phyloP scores from a whole-genome alignment of 2,113 vertebrate species.

The Xenopus laevis region DNA sequence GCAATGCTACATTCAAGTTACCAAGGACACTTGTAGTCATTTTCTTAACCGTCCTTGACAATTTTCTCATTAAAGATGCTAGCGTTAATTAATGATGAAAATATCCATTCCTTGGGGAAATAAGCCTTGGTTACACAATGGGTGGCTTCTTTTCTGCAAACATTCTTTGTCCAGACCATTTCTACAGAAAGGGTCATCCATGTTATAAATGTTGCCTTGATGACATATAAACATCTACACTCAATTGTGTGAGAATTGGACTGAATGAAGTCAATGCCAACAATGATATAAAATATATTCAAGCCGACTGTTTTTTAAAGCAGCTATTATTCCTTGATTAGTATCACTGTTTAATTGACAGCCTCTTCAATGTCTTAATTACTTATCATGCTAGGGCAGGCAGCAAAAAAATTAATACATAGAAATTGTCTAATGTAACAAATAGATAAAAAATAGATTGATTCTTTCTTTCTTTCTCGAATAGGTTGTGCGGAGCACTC shows the following conservation, averaged over 20 bases:
- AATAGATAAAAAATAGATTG: neutral
- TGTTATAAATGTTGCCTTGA: constrained; percentile 63
- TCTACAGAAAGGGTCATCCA: constrained; percentile 58
- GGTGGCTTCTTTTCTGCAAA: constrained; percentile 52
- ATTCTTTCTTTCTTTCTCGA: no score
- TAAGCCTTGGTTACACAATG: constrained; percentile 64
- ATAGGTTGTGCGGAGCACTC: no score
- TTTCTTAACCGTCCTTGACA: constrained; percentile 73
- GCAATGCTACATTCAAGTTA: constrained; percentile 64
- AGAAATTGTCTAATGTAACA: constrained; percentile 69
- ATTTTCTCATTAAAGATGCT: constrained; percentile 70
- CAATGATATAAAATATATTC: constrained; percentile 66
- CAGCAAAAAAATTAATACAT: constrained; percentile 62
- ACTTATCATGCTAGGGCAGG: constrained; percentile 62
- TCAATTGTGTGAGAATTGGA: constrained; percentile 70
- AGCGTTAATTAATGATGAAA: constrained; percentile 69
- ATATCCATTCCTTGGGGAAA: constrained; percentile 59
- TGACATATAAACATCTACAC: constrained; percentile 68
- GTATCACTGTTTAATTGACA: constrained; percentile 81
- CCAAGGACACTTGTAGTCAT: constrained; percentile 78
- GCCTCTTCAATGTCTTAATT: constrained; percentile 78
- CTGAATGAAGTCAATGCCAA: constrained; percentile 66
- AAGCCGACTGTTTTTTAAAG: constrained; percentile 11
- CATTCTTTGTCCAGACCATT: constrained; percentile 61
- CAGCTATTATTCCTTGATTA: constrained; percentile 76